Percentiles rank a stretch among this genome's conserved stretches.
These are phyloP conservation scores for Stigmatopora argus DNA, from an alignment of 2,113 vertebrate species.

Conservation along the genomic window DNA sequence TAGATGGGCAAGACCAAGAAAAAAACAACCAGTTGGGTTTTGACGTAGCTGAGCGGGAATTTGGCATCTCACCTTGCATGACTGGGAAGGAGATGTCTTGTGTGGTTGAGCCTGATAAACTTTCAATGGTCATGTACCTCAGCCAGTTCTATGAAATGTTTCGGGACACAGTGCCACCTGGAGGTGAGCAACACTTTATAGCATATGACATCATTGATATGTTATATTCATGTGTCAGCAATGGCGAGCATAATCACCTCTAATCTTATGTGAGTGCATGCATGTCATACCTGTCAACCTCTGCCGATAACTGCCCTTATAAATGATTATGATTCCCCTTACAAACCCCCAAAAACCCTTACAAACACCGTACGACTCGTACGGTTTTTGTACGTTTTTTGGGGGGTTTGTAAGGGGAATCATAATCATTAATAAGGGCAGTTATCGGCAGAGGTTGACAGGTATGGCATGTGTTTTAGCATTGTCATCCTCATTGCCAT, in stretches of 20 bases:
- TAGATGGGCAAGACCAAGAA: slow-evolving; percentile 87
- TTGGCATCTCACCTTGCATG: slow-evolving; percentile 97
- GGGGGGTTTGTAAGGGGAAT: too few relatives aligned
- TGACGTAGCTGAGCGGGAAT: slow-evolving; percentile 88
- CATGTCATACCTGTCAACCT: too few relatives aligned
- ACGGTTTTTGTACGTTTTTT: too few relatives aligned
- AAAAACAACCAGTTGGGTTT: slow-evolving; percentile 93
- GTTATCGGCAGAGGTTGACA: too few relatives aligned
- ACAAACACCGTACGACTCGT: too few relatives aligned
- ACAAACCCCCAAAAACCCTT: too few relatives aligned
- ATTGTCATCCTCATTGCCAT: background rate
- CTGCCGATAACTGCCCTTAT: too few relatives aligned
- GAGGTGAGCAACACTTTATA: slow-evolving; percentile 69
- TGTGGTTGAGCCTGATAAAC: slow-evolving; percentile 91
- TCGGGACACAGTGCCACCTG: slow-evolving; percentile 86
- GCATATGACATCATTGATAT: background rate
- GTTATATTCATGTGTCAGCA: background rate
- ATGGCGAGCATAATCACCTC: background rate
- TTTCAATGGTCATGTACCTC: slow-evolving; percentile 99
- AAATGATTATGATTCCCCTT: too few relatives aligned
- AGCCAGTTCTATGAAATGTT: slow-evolving; percentile 99
- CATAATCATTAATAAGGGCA: too few relatives aligned
- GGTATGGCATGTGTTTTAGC: background rate
- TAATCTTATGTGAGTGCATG: background rate
- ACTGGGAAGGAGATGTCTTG: slow-evolving; percentile 96